phyloP scores from a whole-genome alignment of 2,113 vertebrate genomes.

The Donacobius atricapilla region DNA sequence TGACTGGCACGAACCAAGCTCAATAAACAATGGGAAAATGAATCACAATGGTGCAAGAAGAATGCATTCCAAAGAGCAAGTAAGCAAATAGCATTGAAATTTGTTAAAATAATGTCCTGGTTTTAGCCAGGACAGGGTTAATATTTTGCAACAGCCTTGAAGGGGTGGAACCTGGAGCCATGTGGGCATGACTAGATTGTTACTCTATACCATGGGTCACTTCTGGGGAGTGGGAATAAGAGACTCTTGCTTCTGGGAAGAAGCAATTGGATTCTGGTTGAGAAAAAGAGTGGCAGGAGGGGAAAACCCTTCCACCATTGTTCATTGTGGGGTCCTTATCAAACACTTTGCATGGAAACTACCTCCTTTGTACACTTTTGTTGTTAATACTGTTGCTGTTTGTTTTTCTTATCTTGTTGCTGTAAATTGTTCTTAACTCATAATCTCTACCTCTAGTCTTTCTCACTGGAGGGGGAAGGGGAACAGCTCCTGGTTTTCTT shows the following conservation, averaged over 20 bases:
- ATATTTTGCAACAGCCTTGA: background rate
- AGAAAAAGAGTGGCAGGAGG: background rate
- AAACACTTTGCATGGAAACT: background rate
- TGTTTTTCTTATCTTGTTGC: background rate
- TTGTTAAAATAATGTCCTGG: background rate
- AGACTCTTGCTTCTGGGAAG: background rate
- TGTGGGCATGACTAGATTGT: background rate
- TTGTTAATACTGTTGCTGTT: background rate
- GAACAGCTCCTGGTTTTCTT: background rate
- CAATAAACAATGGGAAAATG: background rate
- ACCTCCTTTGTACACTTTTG: background rate
- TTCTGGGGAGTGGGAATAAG: background rate
- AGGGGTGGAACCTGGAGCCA: background rate
- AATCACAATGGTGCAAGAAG: background rate
- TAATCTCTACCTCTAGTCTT: background rate
- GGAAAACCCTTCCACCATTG: rapidly evolving
- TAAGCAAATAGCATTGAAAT: background rate
- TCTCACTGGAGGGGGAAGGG: background rate
- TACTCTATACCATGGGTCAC: background rate
- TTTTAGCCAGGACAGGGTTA: background rate
- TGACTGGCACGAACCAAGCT: background rate
- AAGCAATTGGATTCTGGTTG: background rate
- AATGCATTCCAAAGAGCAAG: background rate
- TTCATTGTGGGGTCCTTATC: background rate
- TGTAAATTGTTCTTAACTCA: background rate